Evolutionary conservation across 2,113 vertebrate genomes (phyloP).

Genomic region (Connochaetes taurinus): DNA sequence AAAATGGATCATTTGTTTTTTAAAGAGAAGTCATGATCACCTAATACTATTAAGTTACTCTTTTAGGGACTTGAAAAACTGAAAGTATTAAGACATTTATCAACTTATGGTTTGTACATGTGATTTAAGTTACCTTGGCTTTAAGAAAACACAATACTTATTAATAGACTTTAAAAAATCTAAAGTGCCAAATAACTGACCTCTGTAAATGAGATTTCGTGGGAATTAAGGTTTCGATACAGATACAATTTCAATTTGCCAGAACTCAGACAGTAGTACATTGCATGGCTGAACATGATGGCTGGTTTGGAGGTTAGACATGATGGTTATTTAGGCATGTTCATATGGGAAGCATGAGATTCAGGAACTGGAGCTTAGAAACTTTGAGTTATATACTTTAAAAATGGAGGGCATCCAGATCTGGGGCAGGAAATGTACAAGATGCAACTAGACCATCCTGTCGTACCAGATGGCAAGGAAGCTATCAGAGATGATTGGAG

Average conservation of each 20-base stretch:
- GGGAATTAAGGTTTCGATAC: not conserved
- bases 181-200: not conserved
- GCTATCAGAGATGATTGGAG: not conserved
- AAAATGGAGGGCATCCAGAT: not conserved
- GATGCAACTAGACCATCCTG: not conserved
- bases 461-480: not conserved
- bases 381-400: not conserved
- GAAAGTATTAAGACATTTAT: not conserved
- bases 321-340: not conserved
- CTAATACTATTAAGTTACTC: slow-evolving; percentile 8
- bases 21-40: not conserved
- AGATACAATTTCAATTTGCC: not conserved
- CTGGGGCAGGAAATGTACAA: not conserved
- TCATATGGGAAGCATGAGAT: not conserved
- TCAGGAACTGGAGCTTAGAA: not conserved
- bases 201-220: not conserved
- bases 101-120: not conserved
- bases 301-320: not conserved
- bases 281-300: not conserved
- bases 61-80: slow-evolving; percentile 18
- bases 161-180: slow-evolving; percentile 41
- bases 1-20: slow-evolving; percentile 7
- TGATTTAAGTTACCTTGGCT: not conserved
- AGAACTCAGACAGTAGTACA: not conserved
- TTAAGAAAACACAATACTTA: not conserved